These are phyloP conservation scores for Atherinomorus stipes DNA, from an alignment of 2,113 vertebrate species.

Conservation along the genomic window DNA sequence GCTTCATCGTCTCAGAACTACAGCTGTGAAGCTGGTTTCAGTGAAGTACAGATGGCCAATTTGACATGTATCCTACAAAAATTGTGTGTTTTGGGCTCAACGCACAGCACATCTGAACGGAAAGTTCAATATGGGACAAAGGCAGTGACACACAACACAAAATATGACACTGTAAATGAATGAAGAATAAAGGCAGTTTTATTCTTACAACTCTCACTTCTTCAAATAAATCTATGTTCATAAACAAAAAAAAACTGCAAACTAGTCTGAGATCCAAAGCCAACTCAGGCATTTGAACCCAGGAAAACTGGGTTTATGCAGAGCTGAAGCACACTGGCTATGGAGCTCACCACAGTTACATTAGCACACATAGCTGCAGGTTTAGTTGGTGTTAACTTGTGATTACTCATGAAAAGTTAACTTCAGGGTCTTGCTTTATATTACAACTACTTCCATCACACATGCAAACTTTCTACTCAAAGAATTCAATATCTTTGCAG, in stretches of 20 bases:
- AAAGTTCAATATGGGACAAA: conserved; percentile 19
- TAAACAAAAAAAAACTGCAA: no score
- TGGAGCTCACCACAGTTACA: neutral
- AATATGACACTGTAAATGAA: neutral
- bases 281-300: conserved; percentile 1
- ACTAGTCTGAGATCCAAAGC: neutral
- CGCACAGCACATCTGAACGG: conserved; percentile 13
- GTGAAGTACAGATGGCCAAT: conserved; percentile 5
- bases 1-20: conserved; percentile 11
- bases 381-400: conserved; percentile 4
- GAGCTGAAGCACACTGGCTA: conserved; percentile 7
- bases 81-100: conserved; percentile 43
- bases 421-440: conserved; percentile 3
- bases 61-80: conserved; percentile 24
- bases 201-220: neutral
- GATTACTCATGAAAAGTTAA: neutral
- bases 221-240: neutral
- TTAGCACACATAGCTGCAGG: neutral
- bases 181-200: conserved; percentile 3
- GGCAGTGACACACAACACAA: conserved; percentile 15
- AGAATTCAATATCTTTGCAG: conserved; percentile 29
- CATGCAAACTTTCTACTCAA: conserved; percentile 45
- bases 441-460: conserved; percentile 20
- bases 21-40: conserved; percentile 9
- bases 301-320: neutral